Evolutionary conservation across 2,113 vertebrate species (phyloP).

Genomic region (Crotalus viridis): DNA sequence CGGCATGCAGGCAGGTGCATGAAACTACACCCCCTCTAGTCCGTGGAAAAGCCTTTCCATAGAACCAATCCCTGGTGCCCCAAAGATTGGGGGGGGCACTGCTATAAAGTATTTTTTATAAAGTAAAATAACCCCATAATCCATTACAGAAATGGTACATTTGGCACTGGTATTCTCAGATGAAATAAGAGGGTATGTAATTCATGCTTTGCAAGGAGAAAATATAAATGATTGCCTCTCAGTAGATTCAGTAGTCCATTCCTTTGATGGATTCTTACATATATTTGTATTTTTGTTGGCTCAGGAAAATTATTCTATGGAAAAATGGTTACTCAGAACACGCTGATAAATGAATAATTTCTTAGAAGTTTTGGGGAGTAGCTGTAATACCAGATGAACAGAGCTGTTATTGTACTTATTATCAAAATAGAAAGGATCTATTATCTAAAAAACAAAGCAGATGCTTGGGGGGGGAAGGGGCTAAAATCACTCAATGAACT

Average conservation of each 20-base stretch:
- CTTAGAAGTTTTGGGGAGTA: background rate
- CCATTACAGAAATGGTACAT: background rate
- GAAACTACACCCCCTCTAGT: rapidly evolving
- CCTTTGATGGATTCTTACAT: background rate
- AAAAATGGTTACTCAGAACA: background rate
- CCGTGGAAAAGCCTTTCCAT: background rate
- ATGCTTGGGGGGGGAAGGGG: background rate
- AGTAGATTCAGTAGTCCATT: background rate
- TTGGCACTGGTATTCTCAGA: background rate
- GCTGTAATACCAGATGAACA: background rate
- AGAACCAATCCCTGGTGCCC: background rate
- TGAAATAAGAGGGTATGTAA: background rate
- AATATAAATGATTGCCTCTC: background rate
- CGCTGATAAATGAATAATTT: background rate
- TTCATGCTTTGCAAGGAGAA: background rate
- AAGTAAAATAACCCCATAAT: background rate
- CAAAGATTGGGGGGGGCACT: background rate
- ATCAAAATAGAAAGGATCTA: background rate
- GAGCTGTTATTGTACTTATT: background rate
- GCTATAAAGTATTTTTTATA: background rate
- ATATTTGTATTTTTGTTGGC: background rate
- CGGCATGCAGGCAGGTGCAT: background rate
- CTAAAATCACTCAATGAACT: background rate
- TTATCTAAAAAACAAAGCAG: background rate
- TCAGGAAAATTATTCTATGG: background rate